Evolutionary conservation across 2,888 invertebrate species (phyloP).

Genomic region (Lepidocyrtinus sp.): DNA sequence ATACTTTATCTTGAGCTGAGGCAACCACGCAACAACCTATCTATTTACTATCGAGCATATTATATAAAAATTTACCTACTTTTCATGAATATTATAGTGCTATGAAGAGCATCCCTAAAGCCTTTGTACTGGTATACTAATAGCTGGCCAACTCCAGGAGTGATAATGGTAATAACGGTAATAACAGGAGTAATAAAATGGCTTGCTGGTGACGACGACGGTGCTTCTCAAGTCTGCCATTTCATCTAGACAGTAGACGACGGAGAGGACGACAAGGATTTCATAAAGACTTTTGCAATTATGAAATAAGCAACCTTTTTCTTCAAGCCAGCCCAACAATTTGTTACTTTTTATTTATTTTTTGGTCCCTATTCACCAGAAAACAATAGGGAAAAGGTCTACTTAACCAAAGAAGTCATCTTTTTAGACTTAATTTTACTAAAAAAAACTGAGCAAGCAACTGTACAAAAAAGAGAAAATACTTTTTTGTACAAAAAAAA

Average conservation of each 20-base stretch:
- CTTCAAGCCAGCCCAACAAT: conserved; percentile 2
- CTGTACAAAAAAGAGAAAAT: background rate
- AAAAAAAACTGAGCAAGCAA: background rate
- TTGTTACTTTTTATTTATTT: conserved; percentile 11
- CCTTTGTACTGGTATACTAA: background rate
- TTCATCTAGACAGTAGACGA: no score
- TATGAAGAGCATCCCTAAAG: background rate
- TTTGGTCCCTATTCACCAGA: background rate
- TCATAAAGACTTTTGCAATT: background rate
- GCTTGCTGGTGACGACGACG: conserved; percentile 11
- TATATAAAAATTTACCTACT: background rate
- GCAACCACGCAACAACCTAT: background rate
- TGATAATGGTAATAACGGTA: conserved; percentile 56
- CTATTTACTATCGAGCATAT: background rate
- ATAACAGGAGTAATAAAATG: conserved; percentile 44
- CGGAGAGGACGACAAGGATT: background rate
- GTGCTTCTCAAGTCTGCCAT: background rate
- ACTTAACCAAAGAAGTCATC: conserved; percentile 2
- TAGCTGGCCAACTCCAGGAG: conserved; percentile 41
- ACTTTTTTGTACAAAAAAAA: background rate
- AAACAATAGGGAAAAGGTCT: background rate
- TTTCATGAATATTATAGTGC: background rate
- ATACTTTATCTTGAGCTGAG: background rate
- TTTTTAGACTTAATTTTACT: conserved; percentile 1
- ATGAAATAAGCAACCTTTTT: conserved; percentile 3